Evolutionary conservation across 2,797 vertebrate species (phyloP).

Genomic region (Dromococcyx pavoninus): DNA sequence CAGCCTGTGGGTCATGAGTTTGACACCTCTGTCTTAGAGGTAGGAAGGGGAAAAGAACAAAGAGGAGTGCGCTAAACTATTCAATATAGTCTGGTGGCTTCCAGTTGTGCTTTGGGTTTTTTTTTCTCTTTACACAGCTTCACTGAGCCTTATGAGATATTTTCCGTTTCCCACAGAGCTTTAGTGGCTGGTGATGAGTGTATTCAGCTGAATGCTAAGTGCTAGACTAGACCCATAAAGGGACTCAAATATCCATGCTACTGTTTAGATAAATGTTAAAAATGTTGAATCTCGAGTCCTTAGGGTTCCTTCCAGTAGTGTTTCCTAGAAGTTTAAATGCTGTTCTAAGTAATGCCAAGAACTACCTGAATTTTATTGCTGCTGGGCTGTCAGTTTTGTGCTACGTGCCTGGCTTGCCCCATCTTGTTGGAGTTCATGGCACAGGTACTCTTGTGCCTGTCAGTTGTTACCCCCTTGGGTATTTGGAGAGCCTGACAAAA

Average conservation of each 20-base stretch:
- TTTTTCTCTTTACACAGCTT: background rate
- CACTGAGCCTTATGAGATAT: background rate
- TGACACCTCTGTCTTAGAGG: too few species aligned
- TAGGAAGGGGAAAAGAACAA: background rate
- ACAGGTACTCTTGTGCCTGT: background rate
- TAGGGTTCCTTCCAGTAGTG: background rate
- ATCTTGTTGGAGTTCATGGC: background rate
- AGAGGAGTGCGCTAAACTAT: accelerated
- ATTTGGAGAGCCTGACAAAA: background rate
- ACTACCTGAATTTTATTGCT: too few species aligned
- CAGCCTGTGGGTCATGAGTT: too few species aligned
- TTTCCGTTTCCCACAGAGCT: background rate
- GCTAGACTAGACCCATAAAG: background rate
- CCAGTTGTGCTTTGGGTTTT: background rate
- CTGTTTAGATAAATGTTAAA: background rate
- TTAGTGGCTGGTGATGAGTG: background rate
- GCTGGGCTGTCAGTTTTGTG: background rate
- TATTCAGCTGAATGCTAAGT: background rate
- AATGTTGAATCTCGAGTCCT: background rate
- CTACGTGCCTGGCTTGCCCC: background rate
- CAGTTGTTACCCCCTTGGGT: background rate
- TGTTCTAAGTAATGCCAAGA: background rate
- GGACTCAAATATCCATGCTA: accelerated
- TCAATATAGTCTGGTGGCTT: background rate
- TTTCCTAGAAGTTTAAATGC: background rate